Evolutionary conservation across 2,888 invertebrate species (phyloP).

Genomic region (Ophion costatus): DNA sequence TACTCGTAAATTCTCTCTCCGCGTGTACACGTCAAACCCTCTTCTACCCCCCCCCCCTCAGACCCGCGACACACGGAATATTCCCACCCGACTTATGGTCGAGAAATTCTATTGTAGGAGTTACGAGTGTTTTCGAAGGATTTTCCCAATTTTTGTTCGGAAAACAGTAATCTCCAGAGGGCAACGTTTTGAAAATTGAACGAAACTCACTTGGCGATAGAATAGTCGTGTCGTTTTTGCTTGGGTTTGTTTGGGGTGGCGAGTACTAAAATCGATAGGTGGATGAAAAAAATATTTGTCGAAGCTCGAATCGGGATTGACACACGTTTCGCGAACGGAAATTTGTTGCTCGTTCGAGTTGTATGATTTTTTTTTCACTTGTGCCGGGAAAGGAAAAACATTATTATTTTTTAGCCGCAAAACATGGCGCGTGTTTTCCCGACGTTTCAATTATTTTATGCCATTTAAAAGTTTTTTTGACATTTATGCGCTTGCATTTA

Average conservation of each 20-base stretch:
- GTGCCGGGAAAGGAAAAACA: not conserved
- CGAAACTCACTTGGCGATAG: too few species aligned
- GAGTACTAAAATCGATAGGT: too few species aligned
- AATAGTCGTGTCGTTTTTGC: too few species aligned
- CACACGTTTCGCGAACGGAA: too few species aligned
- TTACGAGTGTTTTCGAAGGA: not conserved
- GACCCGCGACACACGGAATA: not conserved
- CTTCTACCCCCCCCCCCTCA: not conserved
- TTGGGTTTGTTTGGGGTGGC: too few species aligned
- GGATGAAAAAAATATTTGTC: too few species aligned
- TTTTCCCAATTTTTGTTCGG: too few species aligned
- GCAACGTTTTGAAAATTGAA: too few species aligned
- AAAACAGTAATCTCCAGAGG: too few species aligned
- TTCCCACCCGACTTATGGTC: not conserved
- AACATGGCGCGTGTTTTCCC: not conserved
- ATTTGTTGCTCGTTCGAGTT: slow-evolving; percentile 1
- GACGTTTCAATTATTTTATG: slow-evolving; percentile 12
- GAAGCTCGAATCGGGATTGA: too few species aligned
- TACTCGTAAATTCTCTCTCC: slow-evolving; percentile 31
- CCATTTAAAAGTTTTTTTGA: not conserved
- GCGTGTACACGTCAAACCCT: too few species aligned
- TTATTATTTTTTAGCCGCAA: not conserved
- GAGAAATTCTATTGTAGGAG: not conserved
- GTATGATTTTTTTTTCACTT: not conserved
- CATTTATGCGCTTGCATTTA: not conserved